Percentiles rank a stretch among this genome's conserved stretches.
These are phyloP conservation scores for Fragum whitleyi DNA, from an alignment of 2,888 invertebrate species.

Conservation along the genomic window DNA sequence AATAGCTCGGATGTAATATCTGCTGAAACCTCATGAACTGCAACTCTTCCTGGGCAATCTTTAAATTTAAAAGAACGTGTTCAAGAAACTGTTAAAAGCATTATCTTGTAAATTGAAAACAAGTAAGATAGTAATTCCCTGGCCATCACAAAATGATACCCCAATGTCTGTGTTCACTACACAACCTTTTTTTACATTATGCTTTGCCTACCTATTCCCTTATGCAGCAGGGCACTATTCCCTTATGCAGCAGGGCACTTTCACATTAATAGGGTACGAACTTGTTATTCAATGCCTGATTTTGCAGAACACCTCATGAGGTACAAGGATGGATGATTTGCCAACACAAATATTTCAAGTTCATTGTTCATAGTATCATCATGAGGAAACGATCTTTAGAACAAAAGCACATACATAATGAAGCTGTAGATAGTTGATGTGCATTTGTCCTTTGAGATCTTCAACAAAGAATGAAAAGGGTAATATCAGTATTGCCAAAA, in stretches of 20 bases:
- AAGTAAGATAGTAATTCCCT: conserved; percentile 41
- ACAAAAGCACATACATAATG: conserved; percentile 52
- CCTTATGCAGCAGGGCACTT: too few relatives aligned
- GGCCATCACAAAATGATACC: conserved; percentile 52
- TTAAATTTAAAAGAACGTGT: conserved; percentile 47
- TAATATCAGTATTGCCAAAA: conserved; percentile 18
- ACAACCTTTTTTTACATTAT: conserved; percentile 46
- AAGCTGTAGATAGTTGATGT: conserved; percentile 63
- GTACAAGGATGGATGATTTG: conserved; percentile 60
- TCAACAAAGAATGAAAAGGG: conserved; percentile 48
- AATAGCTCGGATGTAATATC: conserved; percentile 32
- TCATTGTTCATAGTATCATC: conserved; percentile 58
- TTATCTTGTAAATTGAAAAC: conserved; percentile 19
- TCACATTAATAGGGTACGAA: conserved; percentile 52
- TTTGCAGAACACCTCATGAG: conserved; percentile 64
- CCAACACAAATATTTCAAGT: conserved; percentile 46
- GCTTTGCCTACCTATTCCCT: conserved; percentile 52
- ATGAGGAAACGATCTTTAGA: conserved; percentile 61
- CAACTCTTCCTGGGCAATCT: conserved; percentile 43
- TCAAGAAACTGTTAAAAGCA: conserved; percentile 30
- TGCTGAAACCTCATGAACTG: conserved; percentile 46
- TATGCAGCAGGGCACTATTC: too few relatives aligned
- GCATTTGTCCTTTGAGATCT: conserved; percentile 56
- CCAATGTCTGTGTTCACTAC: conserved; percentile 60
- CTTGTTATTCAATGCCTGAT: conserved; percentile 51